A percentile compares a stretch with the other conserved stretches of the same genome.
These are phyloP conservation scores for Microdon myrmicae DNA, from an alignment of 2,888 invertebrate genomes.

Conservation along the genomic window DNA sequence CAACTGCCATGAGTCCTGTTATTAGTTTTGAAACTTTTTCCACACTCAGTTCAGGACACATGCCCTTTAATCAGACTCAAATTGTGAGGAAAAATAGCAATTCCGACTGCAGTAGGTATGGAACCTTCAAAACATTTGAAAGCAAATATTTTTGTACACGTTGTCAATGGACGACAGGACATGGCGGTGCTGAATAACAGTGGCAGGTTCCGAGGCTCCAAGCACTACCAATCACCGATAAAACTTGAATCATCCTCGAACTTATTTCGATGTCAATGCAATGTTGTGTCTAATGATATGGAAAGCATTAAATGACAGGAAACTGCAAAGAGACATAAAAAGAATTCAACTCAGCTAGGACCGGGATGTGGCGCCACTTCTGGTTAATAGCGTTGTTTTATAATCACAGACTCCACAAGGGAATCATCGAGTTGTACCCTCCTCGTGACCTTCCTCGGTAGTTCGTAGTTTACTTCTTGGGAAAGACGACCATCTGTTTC, in stretches of 20 bases:
- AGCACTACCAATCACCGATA: constrained; percentile 35
- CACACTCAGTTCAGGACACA: constrained; percentile 21
- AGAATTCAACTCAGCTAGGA: constrained; percentile 1
- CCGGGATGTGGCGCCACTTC: constrained; percentile 17
- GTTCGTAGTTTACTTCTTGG: no score
- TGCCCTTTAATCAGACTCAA: constrained; percentile 38
- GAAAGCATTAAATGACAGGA: constrained; percentile 44
- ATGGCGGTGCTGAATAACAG: not conserved
- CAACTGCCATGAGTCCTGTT: constrained; percentile 34
- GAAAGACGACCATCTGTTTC: no score
- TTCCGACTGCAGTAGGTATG: constrained; percentile 32
- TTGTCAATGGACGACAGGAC: no score
- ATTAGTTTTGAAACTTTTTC: constrained; percentile 37
- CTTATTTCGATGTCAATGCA: constrained; percentile 3
- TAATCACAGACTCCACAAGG: no score
- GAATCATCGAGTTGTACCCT: no score
- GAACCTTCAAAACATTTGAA: constrained; percentile 6
- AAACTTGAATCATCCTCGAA: not conserved
- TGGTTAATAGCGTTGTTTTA: constrained; percentile 43
- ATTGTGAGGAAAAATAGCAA: constrained; percentile 35
- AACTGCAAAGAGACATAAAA: constrained; percentile 30
- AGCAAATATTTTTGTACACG: constrained; percentile 20
- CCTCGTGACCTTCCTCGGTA: no score
- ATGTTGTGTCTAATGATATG: constrained; percentile 37
- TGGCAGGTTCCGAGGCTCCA: constrained; percentile 15